phyloP scores from a whole-genome alignment of 2,797 vertebrate species.

The Pangasius macronema region DNA sequence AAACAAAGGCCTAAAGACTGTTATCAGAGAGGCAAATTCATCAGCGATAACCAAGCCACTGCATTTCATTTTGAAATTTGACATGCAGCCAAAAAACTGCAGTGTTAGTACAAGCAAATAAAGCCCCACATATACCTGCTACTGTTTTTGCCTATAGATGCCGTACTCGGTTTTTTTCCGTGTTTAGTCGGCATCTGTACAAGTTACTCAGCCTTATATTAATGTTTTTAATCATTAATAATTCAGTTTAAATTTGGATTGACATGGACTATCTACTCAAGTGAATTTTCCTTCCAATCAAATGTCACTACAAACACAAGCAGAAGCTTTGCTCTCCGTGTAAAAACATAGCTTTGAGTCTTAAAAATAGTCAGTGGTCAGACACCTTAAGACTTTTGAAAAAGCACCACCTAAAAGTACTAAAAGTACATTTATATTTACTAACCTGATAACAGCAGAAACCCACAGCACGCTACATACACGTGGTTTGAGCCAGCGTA shows the following conservation, averaged over 20 bases:
- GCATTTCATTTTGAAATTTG: neutral
- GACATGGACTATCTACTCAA: neutral
- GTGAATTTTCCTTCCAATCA: neutral
- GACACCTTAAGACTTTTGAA: neutral
- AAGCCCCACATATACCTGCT: neutral
- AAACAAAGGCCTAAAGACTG: constrained; percentile 52
- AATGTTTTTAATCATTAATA: neutral
- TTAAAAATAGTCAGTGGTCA: neutral
- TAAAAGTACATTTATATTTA: neutral
- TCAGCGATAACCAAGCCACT: constrained; percentile 32
- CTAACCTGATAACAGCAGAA: constrained; percentile 5
- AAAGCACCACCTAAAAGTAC: neutral
- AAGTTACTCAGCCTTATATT: neutral
- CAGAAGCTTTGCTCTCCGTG: neutral
- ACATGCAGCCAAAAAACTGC: neutral
- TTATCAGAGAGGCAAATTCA: constrained; percentile 36
- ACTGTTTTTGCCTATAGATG: neutral
- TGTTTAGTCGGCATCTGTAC: neutral
- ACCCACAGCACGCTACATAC: neutral
- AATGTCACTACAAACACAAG: neutral
- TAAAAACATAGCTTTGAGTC: neutral
- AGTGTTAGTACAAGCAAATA: constrained; percentile 8
- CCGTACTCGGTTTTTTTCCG: neutral
- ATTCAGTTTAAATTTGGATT: neutral
- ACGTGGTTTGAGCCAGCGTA: neutral